Percentiles rank a stretch among this genome's conserved stretches.
phyloP scores from a whole-genome alignment of 2,888 invertebrate genomes.

The Hyalella azteca region DNA sequence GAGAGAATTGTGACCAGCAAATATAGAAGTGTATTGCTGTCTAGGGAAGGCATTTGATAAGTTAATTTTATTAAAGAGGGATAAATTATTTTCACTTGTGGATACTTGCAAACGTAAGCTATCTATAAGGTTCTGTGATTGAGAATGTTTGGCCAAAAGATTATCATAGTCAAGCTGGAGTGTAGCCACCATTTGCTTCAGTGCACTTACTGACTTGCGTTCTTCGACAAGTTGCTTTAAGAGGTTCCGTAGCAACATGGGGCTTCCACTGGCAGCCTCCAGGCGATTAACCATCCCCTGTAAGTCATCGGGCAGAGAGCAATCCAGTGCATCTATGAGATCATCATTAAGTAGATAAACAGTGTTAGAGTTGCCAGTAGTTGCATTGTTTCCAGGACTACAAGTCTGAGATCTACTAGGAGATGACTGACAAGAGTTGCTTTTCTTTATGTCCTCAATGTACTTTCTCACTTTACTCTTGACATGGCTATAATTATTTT shows the following conservation, averaged over 20 bases:
- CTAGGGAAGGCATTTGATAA: too few species aligned
- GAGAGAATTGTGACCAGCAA: not conserved
- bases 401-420: not conserved
- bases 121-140: not conserved
- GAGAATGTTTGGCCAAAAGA: not conserved
- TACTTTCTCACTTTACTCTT: constrained; percentile 18
- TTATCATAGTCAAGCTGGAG: constrained; percentile 10
- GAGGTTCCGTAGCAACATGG: not conserved
- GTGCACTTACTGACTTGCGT: not conserved
- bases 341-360: constrained; percentile 14
- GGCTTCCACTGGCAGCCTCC: not conserved
- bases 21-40: not conserved
- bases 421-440: not conserved
- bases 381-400: not conserved
- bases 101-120: not conserved
- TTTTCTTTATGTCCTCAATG: constrained; percentile 2
- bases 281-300: not conserved
- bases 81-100: not conserved
- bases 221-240: not conserved
- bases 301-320: not conserved
- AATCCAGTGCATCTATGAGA: constrained; percentile 16
- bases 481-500: not conserved
- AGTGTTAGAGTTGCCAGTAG: not conserved
- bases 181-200: not conserved
- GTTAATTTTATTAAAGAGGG: too few species aligned